Evolutionary conservation across 1,140 invertebrate species (phyloP), one percentile per base, ranked within the genome.

Genomic region (Drosophila burlai): DNA sequence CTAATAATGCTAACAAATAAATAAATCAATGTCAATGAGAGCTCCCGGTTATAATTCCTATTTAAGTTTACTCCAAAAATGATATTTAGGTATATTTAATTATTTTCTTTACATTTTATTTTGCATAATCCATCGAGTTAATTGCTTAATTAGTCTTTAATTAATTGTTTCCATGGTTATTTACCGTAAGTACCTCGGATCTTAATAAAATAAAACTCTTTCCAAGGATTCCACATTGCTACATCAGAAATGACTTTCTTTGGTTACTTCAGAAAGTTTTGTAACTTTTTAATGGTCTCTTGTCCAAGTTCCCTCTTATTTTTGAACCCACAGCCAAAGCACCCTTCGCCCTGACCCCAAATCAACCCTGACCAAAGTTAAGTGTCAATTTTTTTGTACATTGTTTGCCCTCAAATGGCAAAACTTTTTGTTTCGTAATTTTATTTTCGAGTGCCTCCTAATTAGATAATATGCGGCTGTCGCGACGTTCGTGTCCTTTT

Each of bases 391-490:
- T 57, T 68, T 69, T 68, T 54, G 47, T 64, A 68, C 45, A 59
- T 61, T 69, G 86, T 66, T 55, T 83, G 76, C 65, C 86, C 85
- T 75, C 82, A 86, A 90, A 90, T 90, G 86, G 86, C 86, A 81
- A 86, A 90, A 90, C 72, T 90, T 90, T 90, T 90, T 90, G 86
- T 90, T 73, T 60, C 68, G 45, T 72, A 81, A 89, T 87, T 76
- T 86, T 77, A 65, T 57, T 62, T 81, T 83, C 76, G 80, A 90
- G 90, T 83, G 76, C 82, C 73, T 61, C 74, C 80, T 90, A 90
- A 90, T 90, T 91, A 90, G 86, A 90, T 90, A 91, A 85, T 90
- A 90, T 85, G 85, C 85, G 81, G 85, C 74, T 64, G 50, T 21
- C 38, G 26, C 42, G 15, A 55, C 49, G 40, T 62, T 74, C 68